Conservation (phyloP, 2,113 vertebrate genomes). For the Osmerus mordax region DNA sequence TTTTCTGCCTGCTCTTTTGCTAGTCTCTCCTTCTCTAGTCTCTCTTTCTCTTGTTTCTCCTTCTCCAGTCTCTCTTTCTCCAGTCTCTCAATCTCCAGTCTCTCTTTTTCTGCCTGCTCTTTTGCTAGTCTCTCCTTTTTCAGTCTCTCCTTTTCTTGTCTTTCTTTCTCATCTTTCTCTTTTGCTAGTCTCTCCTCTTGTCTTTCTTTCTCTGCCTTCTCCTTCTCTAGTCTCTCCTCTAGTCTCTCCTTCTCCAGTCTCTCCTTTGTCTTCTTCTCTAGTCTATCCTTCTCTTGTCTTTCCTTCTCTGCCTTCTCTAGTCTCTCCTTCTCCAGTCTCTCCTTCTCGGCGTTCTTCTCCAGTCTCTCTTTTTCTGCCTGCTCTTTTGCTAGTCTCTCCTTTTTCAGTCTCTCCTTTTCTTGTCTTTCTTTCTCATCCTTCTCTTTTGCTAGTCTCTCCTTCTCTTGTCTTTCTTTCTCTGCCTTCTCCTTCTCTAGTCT, state of each 20-base stretch:
- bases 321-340: neutral
- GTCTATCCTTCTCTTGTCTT: conserved; percentile 18
- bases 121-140: conserved; percentile 48
- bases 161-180: conserved; percentile 47
- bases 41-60: conserved; percentile 60
- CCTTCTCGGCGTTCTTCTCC: conserved; percentile 1
- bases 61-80: neutral
- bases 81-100: neutral
- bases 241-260: conserved; percentile 2
- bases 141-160: conserved; percentile 31
- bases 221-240: conserved; percentile 5
- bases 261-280: neutral
- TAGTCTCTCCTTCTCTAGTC: neutral
- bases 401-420: conserved; percentile 41
- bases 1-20: neutral
- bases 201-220: neutral
- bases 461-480: neutral
- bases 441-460: neutral
- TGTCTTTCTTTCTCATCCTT: conserved; percentile 47
- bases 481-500: conserved; percentile 1
- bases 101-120: conserved; percentile 1
- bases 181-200: neutral
- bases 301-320: conserved; percentile 1
- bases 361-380: no score
- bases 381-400: conserved; percentile 42